phyloP scores from a whole-genome alignment of 2,113 vertebrate genomes.

The Leptosomus discolor region DNA sequence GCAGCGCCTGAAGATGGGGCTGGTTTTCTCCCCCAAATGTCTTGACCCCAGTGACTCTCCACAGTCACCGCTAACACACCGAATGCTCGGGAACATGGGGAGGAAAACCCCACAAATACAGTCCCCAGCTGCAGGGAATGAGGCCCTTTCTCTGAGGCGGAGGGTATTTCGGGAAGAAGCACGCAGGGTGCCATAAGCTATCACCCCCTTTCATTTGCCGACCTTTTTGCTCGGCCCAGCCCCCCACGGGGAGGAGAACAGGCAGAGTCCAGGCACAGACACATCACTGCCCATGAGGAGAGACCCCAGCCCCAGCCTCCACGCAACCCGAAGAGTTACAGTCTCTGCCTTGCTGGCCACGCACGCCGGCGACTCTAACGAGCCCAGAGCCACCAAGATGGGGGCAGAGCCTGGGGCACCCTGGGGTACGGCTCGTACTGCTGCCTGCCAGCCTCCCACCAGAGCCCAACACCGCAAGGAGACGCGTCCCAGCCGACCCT shows the following conservation, averaged over 20 bases:
- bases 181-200: background rate
- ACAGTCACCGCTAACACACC: accelerated
- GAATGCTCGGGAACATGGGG: accelerated
- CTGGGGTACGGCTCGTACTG: accelerated
- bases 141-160: background rate
- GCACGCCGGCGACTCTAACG: accelerated
- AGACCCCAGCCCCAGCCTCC: background rate
- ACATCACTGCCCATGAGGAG: background rate
- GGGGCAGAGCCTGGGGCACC: background rate
- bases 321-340: accelerated
- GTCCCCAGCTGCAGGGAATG: too few species aligned
- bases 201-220: background rate
- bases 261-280: background rate
- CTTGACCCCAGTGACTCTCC: too few species aligned
- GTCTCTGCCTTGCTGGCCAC: too few species aligned
- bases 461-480: background rate
- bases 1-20: background rate
- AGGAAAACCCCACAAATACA: accelerated
- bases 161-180: background rate
- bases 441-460: background rate
- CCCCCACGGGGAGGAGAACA: background rate
- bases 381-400: background rate
- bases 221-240: background rate
- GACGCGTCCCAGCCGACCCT: accelerated
- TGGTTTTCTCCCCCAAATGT: background rate